Evolutionary conservation across 2,888 invertebrate genomes (phyloP).

Genomic region (Lycia hirtaria): DNA sequence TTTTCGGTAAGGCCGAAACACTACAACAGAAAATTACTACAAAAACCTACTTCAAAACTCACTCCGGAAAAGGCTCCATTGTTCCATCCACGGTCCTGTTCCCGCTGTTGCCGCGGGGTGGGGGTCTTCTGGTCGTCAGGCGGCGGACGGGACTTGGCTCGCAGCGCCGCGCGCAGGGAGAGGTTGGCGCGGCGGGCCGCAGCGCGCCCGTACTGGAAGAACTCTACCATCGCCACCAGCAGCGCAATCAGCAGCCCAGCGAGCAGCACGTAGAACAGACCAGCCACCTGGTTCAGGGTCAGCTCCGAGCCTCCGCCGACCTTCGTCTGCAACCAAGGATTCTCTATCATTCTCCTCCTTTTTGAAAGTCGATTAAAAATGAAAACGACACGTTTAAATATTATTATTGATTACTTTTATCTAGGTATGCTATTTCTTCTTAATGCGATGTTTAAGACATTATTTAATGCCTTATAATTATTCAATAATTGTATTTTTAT

Average conservation of each 20-base stretch:
- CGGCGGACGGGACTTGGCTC: constrained; percentile 88
- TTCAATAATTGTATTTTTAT: too few species aligned
- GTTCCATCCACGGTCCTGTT: constrained; percentile 76
- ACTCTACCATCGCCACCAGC: constrained; percentile 96
- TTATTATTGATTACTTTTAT: too few species aligned
- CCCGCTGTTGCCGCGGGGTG: constrained; percentile 54
- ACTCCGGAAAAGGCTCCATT: constrained; percentile 72
- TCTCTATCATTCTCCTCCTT: too few species aligned
- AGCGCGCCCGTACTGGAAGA: constrained; percentile 94
- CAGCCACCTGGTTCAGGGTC: constrained; percentile 97
- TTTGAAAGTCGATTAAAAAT: too few species aligned
- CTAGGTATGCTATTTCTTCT: too few species aligned
- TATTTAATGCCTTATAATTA: too few species aligned
- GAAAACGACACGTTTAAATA: too few species aligned
- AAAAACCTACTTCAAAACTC: constrained; percentile 41
- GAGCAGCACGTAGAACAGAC: constrained; percentile 98
- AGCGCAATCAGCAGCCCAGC: constrained; percentile 96
- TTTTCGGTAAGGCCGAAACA: too few species aligned
- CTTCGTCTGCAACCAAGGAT: constrained; percentile 87
- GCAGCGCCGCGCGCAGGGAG: constrained; percentile 92
- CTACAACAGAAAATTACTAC: neutral
- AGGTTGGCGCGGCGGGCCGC: constrained; percentile 93
- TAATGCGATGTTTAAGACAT: too few species aligned
- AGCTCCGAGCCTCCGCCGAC: constrained; percentile 91
- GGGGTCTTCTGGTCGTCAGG: constrained; percentile 44